Evolutionary conservation across 2,888 invertebrate genomes (phyloP).

Genomic region (Microctonus brassicae): DNA sequence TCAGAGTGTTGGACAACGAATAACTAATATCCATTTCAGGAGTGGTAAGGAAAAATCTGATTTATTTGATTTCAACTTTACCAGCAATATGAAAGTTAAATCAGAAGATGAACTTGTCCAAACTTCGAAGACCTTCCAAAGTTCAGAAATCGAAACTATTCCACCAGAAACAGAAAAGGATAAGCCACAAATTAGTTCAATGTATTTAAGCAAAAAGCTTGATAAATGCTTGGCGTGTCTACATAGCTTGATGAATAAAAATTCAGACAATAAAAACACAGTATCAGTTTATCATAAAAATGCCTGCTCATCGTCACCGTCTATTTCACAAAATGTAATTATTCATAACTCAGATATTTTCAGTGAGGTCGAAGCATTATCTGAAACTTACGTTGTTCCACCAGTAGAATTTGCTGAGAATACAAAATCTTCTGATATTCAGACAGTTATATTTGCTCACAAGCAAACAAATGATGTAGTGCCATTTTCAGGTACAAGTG

Average conservation of each 20-base stretch:
- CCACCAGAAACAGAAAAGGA: neutral
- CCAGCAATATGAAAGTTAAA: conserved; percentile 23
- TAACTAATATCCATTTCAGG: conserved; percentile 38
- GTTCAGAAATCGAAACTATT: neutral
- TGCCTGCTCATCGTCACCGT: neutral
- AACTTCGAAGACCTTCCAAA: neutral
- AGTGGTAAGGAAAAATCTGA: conserved; percentile 29
- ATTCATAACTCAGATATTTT: neutral
- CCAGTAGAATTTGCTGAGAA: neutral
- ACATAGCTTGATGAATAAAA: conserved; percentile 46
- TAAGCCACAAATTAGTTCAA: conserved; percentile 53
- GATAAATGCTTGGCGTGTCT: conserved; percentile 64
- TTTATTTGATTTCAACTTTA: neutral
- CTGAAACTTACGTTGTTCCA: neutral
- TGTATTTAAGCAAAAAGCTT: conserved; percentile 52
- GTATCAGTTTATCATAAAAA: conserved; percentile 22
- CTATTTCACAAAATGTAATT: conserved; percentile 3
- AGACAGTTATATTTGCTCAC: neutral
- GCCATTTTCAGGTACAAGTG: neutral
- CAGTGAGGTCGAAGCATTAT: neutral
- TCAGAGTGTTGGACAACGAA: conserved; percentile 41
- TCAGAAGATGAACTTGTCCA: neutral
- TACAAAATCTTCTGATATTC: neutral
- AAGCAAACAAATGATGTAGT: neutral
- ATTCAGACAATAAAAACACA: conserved; percentile 14